phyloP scores from a whole-genome alignment of 2,888 invertebrate genomes.

The Tricholauxania praeusta region DNA sequence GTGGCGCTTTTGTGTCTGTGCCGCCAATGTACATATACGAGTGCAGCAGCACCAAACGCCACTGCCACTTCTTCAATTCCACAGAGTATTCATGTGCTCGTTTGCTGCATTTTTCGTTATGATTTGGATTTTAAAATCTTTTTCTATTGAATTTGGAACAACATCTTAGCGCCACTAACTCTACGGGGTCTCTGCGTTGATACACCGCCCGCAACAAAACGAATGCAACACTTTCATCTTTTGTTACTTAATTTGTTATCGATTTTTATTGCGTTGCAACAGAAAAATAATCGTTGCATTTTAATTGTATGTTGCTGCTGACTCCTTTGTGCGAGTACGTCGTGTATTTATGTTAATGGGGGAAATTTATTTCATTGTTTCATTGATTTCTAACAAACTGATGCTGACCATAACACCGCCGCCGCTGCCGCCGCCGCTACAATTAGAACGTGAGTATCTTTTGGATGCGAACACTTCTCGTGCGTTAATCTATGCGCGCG shows the following conservation, averaged over 20 bases:
- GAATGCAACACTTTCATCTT: constrained; percentile 21
- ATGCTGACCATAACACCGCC: constrained; percentile 59
- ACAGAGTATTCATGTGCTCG: no score
- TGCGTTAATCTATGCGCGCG: neutral
- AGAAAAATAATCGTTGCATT: no score
- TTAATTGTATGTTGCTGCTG: no score
- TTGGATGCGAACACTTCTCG: neutral
- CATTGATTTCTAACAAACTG: constrained; percentile 37
- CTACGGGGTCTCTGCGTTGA: constrained; percentile 55
- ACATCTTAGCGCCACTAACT: constrained; percentile 58
- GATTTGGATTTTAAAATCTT: no score
- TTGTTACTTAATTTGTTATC: constrained; percentile 58
- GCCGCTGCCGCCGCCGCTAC: constrained; percentile 44
- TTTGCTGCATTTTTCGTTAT: no score
- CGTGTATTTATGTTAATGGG: constrained; percentile 30
- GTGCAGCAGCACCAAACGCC: neutral
- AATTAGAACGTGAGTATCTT: neutral
- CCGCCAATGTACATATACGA: constrained; percentile 45
- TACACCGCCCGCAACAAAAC: neutral
- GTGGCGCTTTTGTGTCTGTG: constrained; percentile 67
- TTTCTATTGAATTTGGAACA: neutral
- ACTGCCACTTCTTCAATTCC: no score
- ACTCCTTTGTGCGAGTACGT: no score
- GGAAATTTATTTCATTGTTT: constrained; percentile 21
- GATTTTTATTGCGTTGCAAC: constrained; percentile 57